These are phyloP conservation scores for Mythimna impura DNA, from an alignment of 2,888 invertebrate species.

Conservation along the genomic window DNA sequence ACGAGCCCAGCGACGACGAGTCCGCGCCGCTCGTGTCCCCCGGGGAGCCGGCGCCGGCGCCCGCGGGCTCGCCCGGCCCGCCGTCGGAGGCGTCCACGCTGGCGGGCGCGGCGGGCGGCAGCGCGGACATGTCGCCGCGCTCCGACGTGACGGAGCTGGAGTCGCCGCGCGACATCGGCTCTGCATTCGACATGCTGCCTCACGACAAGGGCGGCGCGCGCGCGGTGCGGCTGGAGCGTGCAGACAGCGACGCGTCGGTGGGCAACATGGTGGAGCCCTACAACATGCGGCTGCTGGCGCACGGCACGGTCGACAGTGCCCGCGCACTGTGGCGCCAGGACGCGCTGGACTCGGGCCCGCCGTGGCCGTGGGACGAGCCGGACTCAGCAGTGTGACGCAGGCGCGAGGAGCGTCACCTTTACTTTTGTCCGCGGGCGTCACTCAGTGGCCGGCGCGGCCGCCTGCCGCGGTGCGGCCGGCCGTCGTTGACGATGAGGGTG, in stretches of 20 bases:
- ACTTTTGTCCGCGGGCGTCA: conserved; percentile 18
- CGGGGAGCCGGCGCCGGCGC: conserved; percentile 55
- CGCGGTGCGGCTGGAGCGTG: conserved; percentile 62
- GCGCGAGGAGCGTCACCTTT: neutral
- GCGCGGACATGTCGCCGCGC: conserved; percentile 82
- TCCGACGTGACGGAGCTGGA: conserved; percentile 84
- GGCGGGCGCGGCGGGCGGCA: conserved; percentile 70
- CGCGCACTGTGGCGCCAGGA: conserved; percentile 88
- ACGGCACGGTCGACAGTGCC: conserved; percentile 77
- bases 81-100: conserved; percentile 65
- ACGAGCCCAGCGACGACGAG: conserved; percentile 91
- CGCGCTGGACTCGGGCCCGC: conserved; percentile 85
- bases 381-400: conserved; percentile 85
- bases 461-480: conserved; percentile 12
- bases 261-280: conserved; percentile 86
- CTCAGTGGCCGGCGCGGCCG: conserved; percentile 12
- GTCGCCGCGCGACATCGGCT: conserved; percentile 76
- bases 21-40: conserved; percentile 92
- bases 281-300: conserved; percentile 84
- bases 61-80: conserved; percentile 58
- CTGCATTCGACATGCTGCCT: conserved; percentile 79
- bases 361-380: conserved; percentile 88
- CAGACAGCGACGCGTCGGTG: conserved; percentile 78
- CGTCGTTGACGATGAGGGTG: conserved; percentile 31
- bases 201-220: conserved; percentile 68